Percentiles rank a stretch among this genome's conserved stretches.
Conservation (phyloP, 2,113 vertebrate genomes). For the Rallus limicola region DNA sequence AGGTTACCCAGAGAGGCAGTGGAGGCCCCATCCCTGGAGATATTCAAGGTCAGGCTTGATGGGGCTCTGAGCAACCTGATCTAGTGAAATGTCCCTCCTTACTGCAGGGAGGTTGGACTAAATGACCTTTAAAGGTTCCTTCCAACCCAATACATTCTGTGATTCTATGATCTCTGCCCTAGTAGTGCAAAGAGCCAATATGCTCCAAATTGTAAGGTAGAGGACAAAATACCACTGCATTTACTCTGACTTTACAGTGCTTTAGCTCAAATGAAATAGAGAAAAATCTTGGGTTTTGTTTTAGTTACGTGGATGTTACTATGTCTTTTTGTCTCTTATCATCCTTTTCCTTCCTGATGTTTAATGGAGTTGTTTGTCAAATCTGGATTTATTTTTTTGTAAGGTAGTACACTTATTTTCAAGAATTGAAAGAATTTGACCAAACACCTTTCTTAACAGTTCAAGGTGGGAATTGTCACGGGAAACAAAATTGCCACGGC, state of each 20-base stretch:
- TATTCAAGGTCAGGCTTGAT: too few relatives aligned
- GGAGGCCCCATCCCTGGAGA: too few relatives aligned
- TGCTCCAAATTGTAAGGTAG: not conserved
- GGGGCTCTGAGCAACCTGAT: too few relatives aligned
- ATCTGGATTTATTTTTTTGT: not conserved
- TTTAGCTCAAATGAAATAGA: not conserved
- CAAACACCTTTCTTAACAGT: not conserved
- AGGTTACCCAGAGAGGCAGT: too few relatives aligned
- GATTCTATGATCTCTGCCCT: not conserved
- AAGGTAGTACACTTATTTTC: not conserved
- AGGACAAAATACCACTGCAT: not conserved
- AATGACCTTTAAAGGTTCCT: too few relatives aligned
- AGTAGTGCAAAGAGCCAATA: not conserved
- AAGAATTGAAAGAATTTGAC: not conserved
- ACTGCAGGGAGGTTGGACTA: too few relatives aligned
- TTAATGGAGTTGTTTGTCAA: not conserved
- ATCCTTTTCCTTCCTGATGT: not conserved
- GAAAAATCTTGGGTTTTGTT: not conserved
- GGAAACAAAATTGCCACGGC: not conserved
- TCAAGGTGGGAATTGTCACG: not conserved
- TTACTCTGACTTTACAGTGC: not conserved
- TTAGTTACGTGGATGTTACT: not conserved
- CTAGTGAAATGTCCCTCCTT: too few relatives aligned
- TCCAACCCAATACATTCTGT: too few relatives aligned
- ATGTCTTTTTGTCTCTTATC: not conserved